Conservation (phyloP, 2,797 vertebrate species). For the Prunella strophiata region DNA sequence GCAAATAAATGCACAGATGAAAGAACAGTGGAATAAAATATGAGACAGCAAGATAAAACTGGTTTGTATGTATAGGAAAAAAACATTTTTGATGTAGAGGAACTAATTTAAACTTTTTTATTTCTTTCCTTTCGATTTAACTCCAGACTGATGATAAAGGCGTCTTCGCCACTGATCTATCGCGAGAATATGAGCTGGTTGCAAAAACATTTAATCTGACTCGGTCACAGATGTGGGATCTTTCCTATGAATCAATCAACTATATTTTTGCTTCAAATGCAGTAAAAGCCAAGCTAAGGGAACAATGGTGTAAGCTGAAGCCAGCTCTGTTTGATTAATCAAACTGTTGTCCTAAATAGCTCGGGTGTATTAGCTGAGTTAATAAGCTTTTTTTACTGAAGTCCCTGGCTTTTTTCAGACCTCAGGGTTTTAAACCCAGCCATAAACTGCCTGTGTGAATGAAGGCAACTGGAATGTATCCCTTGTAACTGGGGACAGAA, state of each 20-base stretch:
- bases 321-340: conserved; percentile 65
- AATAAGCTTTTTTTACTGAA: background rate
- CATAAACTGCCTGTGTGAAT: background rate
- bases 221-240: conserved; percentile 85
- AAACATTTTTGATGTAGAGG: background rate
- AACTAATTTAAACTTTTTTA: background rate
- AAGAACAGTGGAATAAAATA: background rate
- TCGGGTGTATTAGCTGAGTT: background rate
- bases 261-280: conserved; percentile 85
- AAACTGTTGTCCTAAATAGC: background rate
- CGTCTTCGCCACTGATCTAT: conserved; percentile 91
- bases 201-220: conserved; percentile 88
- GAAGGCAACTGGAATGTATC: background rate
- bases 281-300: conserved; percentile 83
- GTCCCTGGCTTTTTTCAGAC: background rate
- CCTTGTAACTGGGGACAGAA: background rate
- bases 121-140: background rate
- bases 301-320: conserved; percentile 84
- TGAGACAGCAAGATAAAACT: background rate
- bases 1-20: background rate
- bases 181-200: conserved; percentile 91
- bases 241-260: conserved; percentile 88
- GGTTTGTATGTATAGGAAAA: background rate
- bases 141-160: conserved; percentile 96
- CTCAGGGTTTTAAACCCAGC: background rate